Base-by-base conservation (phyloP, 2,888 invertebrate genomes). In the Calliphora vomitoria region DNA sequence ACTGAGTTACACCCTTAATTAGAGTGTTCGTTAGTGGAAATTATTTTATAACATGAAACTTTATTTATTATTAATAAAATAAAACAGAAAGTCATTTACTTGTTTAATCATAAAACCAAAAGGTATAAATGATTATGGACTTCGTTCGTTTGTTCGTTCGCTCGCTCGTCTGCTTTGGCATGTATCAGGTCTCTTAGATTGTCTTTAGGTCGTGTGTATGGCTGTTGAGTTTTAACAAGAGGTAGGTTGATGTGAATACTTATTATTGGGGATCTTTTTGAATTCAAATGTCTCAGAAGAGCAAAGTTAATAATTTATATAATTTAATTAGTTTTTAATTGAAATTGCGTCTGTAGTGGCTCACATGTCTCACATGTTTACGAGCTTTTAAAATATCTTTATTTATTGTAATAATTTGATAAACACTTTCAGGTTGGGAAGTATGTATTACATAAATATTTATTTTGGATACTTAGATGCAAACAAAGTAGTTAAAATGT, bases 1-100 rank as follows among this genome's bases (percentile, higher is more conserved):
- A 75, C 53, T 11, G 64, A 82, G 85, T 71, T 71, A 87, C 85
- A 82, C 87, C 87, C 87, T 79, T 85, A 87, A 82, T 87, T 87
- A 85, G 82, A 85, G 85, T 78, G 58, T 87, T 86, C 78, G 81
- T 85, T 82, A 85, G 82, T 87, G 69, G 69, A 75, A 66, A 74
- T 87, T 87, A 82, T 85, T 79, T 82, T 66, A 44, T 50, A 69
- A 82, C 74, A 85, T 82, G 83, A 81, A 84, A 84, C 38, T 83
- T 75, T 82, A 47, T 80, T 76, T 82, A 41, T 72, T 64, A 75
- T 66, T 74, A 74, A 47, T 58, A 74, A 82, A 18, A 47, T 41
- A 47, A 47, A 79, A 74, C 11, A 66, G 41, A 83, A 83, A 78
- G 74, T 82, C 60, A 84, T 87, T 87, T 84, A 50, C 68, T 78